phyloP scores from a whole-genome alignment of 1,140 invertebrate species.

The Neocloeon triangulifer region DNA sequence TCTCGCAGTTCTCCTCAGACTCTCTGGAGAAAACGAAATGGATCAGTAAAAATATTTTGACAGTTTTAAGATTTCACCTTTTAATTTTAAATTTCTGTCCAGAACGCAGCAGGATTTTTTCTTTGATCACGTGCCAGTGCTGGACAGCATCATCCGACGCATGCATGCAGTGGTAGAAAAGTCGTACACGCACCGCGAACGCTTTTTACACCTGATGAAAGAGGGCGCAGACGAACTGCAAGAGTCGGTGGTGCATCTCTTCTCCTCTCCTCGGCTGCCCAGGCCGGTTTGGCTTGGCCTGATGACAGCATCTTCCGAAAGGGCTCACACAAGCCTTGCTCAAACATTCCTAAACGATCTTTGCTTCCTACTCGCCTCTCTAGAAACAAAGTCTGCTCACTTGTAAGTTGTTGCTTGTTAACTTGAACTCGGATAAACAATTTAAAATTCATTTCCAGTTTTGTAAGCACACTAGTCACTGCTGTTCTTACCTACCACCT shows the following conservation, averaged over 20 bases:
- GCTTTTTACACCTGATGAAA: slow-evolving; percentile 30
- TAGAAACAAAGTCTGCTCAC: slow-evolving; percentile 56
- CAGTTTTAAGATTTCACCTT: slow-evolving; percentile 3
- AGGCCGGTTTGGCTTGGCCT: slow-evolving; percentile 44
- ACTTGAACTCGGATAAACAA: background rate
- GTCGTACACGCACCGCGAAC: slow-evolving; percentile 23
- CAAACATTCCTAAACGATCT: slow-evolving; percentile 30
- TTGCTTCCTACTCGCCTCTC: slow-evolving; percentile 28
- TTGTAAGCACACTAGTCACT: slow-evolving; percentile 69
- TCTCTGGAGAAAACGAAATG: slow-evolving; percentile 14
- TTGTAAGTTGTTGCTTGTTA: slow-evolving; percentile 37
- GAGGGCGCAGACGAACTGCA: slow-evolving; percentile 23
- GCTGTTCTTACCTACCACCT: slow-evolving; percentile 73
- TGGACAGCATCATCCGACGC: slow-evolving; percentile 55
- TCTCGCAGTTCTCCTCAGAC: slow-evolving; percentile 24
- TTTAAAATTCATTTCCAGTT: slow-evolving; percentile 33
- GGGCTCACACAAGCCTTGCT: slow-evolving; percentile 13
- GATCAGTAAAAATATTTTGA: slow-evolving; percentile 10
- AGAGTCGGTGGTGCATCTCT: slow-evolving; percentile 34
- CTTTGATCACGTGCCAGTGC: slow-evolving; percentile 53
- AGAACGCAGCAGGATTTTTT: slow-evolving; percentile 40
- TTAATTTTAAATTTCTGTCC: slow-evolving; percentile 8
- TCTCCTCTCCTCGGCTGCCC: slow-evolving; percentile 35
- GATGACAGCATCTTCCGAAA: slow-evolving; percentile 16
- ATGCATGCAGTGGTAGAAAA: slow-evolving; percentile 34